Percentiles rank a stretch among this genome's conserved stretches.
phyloP scores from a whole-genome alignment of 2,888 invertebrate genomes.

The Cartodere bifasciata region DNA sequence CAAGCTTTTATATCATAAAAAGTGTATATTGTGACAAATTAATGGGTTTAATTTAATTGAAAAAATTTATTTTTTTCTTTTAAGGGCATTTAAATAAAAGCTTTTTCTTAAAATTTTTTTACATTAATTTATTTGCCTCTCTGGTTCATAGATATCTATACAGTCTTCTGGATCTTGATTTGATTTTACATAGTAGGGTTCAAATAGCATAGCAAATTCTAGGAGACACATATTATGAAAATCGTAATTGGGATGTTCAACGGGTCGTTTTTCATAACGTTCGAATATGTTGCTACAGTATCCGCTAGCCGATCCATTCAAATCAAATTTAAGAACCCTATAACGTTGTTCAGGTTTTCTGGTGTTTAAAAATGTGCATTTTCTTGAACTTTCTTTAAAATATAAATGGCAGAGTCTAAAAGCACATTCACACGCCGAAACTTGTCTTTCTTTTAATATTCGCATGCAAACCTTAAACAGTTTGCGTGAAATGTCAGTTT shows the following conservation, averaged over 20 bases:
- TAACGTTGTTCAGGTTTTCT: conserved; percentile 12
- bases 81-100: too few relatives aligned
- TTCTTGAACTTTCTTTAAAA: conserved; percentile 9
- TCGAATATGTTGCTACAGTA: conserved; percentile 6
- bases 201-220: conserved; percentile 12
- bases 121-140: too few relatives aligned
- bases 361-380: conserved; percentile 15
- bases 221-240: conserved; percentile 10
- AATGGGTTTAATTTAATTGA: too few relatives aligned
- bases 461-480: conserved; percentile 22
- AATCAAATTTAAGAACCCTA: conserved; percentile 1
- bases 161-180: background rate
- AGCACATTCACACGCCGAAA: conserved; percentile 22
- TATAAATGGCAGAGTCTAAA: conserved; percentile 18
- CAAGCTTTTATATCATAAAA: too few relatives aligned
- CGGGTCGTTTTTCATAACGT: conserved; percentile 12
- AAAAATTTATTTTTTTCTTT: too few relatives aligned
- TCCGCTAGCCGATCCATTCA: background rate
- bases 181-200: conserved; percentile 5
- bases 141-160: too few relatives aligned
- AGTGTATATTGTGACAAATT: too few relatives aligned
- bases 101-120: too few relatives aligned
- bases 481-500: conserved; percentile 16
- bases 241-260: conserved; percentile 12
- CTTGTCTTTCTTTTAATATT: conserved; percentile 21